Evolutionary conservation across 2,113 vertebrate species (phyloP), one percentile per base, ranked within the genome.

Genomic region (Canis aureus): DNA sequence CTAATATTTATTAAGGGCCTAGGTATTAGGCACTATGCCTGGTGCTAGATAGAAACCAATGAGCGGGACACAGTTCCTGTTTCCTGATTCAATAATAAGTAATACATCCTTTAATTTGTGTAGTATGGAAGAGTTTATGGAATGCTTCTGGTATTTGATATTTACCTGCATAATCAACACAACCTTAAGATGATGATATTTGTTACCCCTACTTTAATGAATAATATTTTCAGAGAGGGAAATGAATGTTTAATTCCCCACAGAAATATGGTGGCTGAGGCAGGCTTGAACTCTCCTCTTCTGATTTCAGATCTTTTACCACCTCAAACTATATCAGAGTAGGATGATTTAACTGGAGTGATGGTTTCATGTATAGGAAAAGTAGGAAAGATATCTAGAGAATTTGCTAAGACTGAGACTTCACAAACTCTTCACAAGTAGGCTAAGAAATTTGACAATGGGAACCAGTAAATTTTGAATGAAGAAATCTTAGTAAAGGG

Each of bases 161-260:
- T n/a, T 95, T 91, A 80, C 94, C n/a, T 94, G 3, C 59, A 55
- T 74, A 51, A 93, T 92, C 11, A 80, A 53, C 2, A n/a, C 29
- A 71, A 35, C 29, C 22, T 82, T 49, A 81, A 85, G 43, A 35
- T 91, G 38, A 95, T 66, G 49, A 13, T 78, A 81, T 90, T 86
- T 94, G 74, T 81, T 83, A 69, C 32, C 29, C 55, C 19, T 32
- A 23, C 73, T 92, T 81, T 85, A 35, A 74, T 59, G 23, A 89
- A 71, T 43, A 92, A n/a, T 79, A n/a, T 13, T 92, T 17, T 69
- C 8, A 55, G 17, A 91, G 17, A 78, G 6, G 29, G 55, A 87
- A 89, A 86, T 94, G 27, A 86, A 16, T 79, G 97, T 95, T 94
- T 12, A 55, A 83, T 59, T n/a, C 79, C 53, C 15, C 16, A 53